phyloP scores from a whole-genome alignment of 2,113 vertebrate genomes.

The Micronisus gabar region DNA sequence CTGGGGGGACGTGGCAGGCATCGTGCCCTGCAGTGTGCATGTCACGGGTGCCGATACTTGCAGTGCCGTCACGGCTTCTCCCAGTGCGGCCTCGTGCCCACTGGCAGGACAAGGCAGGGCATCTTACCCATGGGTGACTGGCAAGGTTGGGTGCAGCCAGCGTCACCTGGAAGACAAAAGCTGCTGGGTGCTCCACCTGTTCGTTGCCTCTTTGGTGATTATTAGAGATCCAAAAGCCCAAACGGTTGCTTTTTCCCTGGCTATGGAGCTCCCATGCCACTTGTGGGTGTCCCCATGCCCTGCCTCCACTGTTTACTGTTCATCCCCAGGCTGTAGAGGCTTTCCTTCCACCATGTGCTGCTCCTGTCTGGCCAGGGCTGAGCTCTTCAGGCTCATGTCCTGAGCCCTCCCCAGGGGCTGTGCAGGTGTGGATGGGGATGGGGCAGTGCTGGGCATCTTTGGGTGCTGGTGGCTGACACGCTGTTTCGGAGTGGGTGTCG shows the following conservation, averaged over 20 bases:
- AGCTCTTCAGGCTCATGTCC: background rate
- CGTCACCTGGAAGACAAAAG: background rate
- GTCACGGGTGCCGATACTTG: fast-evolving
- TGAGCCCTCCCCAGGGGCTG: background rate
- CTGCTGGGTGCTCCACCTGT: background rate
- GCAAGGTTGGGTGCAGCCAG: background rate
- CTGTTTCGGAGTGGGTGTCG: background rate
- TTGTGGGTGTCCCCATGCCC: background rate
- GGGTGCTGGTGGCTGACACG: background rate
- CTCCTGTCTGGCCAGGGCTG: background rate
- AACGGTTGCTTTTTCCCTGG: background rate
- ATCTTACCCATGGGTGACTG: background rate
- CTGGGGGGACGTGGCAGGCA: fast-evolving
- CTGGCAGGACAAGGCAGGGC: background rate
- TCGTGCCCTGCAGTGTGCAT: background rate
- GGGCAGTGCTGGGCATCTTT: background rate
- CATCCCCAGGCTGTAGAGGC: background rate
- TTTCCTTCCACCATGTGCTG: background rate
- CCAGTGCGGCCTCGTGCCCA: fast-evolving
- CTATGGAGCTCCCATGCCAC: background rate
- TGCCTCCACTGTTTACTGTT: background rate
- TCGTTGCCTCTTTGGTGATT: background rate
- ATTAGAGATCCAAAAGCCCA: background rate
- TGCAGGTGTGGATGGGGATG: background rate
- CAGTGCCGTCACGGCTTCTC: fast-evolving